A percentile compares a stretch with the other conserved stretches of the same genome.
Evolutionary conservation across 2,888 invertebrate species (phyloP).

Genomic region (Acleris laterana): DNA sequence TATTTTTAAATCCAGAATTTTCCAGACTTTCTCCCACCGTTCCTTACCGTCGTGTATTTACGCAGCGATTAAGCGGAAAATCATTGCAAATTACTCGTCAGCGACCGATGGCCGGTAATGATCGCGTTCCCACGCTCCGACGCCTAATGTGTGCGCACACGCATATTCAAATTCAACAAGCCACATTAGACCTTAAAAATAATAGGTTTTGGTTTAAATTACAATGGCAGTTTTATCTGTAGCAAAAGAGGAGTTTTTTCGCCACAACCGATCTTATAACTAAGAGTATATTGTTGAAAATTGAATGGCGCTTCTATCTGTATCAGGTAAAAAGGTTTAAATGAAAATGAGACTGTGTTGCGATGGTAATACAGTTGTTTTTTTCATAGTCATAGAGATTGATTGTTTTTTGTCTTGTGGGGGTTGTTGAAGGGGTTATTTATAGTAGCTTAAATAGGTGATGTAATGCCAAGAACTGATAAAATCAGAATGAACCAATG

Average conservation of each 20-base stretch:
- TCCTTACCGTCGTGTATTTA: conserved; percentile 31
- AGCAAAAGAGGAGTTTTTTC: not conserved
- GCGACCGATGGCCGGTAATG: conserved; percentile 34
- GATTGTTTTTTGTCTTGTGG: conserved; percentile 12
- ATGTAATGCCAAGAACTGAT: conserved; percentile 16
- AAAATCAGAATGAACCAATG: not conserved
- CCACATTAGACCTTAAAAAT: not conserved
- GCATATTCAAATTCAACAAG: conserved; percentile 1
- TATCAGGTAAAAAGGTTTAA: no score
- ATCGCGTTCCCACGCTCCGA: conserved; percentile 37
- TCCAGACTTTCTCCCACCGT: conserved; percentile 26
- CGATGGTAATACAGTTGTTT: no score
- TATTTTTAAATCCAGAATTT: not conserved
- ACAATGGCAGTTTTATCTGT: not conserved
- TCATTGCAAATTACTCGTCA: conserved; percentile 33
- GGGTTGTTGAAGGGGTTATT: conserved; percentile 22
- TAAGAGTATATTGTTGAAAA: no score
- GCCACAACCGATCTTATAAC: no score
- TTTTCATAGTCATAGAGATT: no score
- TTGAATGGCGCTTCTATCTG: no score
- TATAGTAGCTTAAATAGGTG: conserved; percentile 27
- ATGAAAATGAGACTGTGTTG: no score
- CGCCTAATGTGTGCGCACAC: conserved; percentile 32
- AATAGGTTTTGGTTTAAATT: not conserved
- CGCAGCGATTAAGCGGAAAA: conserved; percentile 35